Base-by-base conservation (phyloP, 2,888 invertebrate genomes). In the Perdita meconis region DNA sequence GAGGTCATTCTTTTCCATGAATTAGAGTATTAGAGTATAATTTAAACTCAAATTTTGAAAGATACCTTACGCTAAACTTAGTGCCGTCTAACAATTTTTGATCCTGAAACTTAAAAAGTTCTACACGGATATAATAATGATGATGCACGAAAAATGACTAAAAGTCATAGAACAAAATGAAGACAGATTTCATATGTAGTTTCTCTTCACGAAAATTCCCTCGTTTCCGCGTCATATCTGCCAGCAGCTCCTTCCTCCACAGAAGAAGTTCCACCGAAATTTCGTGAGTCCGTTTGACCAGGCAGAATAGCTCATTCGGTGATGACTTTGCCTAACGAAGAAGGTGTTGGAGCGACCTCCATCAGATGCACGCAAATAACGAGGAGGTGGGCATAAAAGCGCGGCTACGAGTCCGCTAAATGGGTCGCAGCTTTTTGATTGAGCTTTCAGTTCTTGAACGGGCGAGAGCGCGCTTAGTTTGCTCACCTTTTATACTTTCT, bases 401-500 rank as follows among this genome's bases (percentile, higher is more conserved):
- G 0, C n/a, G 40, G 53, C 30, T 26, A 42, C 42, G n/a, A 70
- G 56, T 68, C 42, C 64, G 30, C 55, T 68, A 79, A 79, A 78
- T 78, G 68, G 78, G 78, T 72, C 72, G 56, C 70, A 71, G 57
- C 63, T 64, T 75, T 78, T 78, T 72, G 67, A 79, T 79, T 8
- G 78, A 72, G 78, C 78, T 72, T 72, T 78, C 78, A 71, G 57
- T 57, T n/a, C 50, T 47, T 63, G 44, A 40, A 57, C 26, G 19
- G 10, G 53, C 8, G 16, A 53, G 13, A 6, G n/a, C 53, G 26
- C 53, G 26, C 60, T 30, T 42, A 26, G 44, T 44, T 42, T 63
- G 30, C 63, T 65, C 44, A 44, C 50, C 56, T 60, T 51, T 53
- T 42, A 8, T 47, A 24, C 38, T 51, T 61, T 24, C 60, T 63